Percentiles rank a stretch among this genome's conserved stretches.
Conservation (phyloP, 2,797 vertebrate species). For the Pseudochirops corinnae region DNA sequence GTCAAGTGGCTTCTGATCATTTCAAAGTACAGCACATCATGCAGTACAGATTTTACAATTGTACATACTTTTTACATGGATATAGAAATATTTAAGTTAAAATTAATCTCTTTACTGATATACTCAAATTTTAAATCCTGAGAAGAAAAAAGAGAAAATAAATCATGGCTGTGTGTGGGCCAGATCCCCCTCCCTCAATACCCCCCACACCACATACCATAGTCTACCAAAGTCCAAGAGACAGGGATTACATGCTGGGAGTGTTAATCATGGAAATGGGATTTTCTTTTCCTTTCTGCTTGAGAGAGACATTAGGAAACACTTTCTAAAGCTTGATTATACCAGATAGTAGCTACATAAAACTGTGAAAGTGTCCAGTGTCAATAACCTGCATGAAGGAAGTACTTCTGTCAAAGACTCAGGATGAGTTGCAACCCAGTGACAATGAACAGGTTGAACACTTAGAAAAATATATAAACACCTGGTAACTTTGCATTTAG, state of each 20-base stretch:
- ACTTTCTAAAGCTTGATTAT: constrained; percentile 54
- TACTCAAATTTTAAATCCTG: constrained; percentile 93
- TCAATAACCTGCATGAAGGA: constrained; percentile 62
- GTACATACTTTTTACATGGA: constrained; percentile 90
- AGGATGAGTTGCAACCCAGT: constrained; percentile 42
- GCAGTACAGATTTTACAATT: constrained; percentile 90
- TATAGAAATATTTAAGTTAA: constrained; percentile 90
- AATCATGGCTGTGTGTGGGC: constrained; percentile 69
- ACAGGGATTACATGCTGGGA: constrained; percentile 82
- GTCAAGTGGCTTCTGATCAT: constrained; percentile 78
- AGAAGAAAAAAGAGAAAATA: constrained; percentile 87
- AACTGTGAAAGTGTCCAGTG: constrained; percentile 56
- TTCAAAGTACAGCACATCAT: constrained; percentile 84
- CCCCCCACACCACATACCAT: constrained; percentile 79
- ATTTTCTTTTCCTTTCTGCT: constrained; percentile 71
- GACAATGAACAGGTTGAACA: constrained; percentile 26
- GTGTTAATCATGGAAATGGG: constrained; percentile 66
- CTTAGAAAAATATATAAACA: constrained; percentile 5
- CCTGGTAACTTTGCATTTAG: constrained; percentile 30
- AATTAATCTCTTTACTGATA: constrained; percentile 90
- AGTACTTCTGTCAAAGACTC: constrained; percentile 45
- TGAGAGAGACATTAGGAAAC: constrained; percentile 57
- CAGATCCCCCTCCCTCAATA: neutral
- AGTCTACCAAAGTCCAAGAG: constrained; percentile 75
- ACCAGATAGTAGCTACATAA: constrained; percentile 57